Conservation (phyloP, 2,797 vertebrate species). For the Molossus alvarezi region DNA sequence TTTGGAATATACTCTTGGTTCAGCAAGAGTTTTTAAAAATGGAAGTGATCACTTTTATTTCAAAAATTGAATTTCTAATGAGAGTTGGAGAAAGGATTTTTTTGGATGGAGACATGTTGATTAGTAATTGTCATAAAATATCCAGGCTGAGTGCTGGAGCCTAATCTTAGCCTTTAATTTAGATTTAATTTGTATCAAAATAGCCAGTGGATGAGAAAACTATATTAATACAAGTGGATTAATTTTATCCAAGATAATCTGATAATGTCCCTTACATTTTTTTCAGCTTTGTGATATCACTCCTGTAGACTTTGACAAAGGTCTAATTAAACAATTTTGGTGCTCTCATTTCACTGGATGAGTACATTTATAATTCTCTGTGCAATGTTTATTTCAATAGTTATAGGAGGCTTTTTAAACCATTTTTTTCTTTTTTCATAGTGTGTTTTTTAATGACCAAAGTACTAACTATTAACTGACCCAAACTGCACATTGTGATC, state of each 20-base stretch:
- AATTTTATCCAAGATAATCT: constrained; percentile 76
- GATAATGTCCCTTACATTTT: background rate
- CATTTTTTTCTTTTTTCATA: background rate
- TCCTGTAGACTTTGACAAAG: background rate
- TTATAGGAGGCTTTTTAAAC: background rate
- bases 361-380: background rate
- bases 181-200: constrained; percentile 65
- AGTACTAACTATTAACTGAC: background rate
- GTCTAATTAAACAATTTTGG: background rate
- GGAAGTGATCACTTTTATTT: constrained; percentile 56
- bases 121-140: constrained; percentile 46
- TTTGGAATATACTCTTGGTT: constrained; percentile 34
- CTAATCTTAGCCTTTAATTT: constrained; percentile 69
- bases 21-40: constrained; percentile 58
- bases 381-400: constrained; percentile 18
- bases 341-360: background rate
- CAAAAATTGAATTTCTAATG: constrained; percentile 75
- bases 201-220: constrained; percentile 48
- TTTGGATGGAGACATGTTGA: constrained; percentile 50
- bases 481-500: background rate
- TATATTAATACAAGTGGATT: constrained; percentile 70
- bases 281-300: background rate
- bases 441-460: background rate
- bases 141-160: background rate
- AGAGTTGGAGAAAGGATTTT: constrained; percentile 37